Conservation (phyloP, 2,113 vertebrate genomes). For the Nematolebias whitei region DNA sequence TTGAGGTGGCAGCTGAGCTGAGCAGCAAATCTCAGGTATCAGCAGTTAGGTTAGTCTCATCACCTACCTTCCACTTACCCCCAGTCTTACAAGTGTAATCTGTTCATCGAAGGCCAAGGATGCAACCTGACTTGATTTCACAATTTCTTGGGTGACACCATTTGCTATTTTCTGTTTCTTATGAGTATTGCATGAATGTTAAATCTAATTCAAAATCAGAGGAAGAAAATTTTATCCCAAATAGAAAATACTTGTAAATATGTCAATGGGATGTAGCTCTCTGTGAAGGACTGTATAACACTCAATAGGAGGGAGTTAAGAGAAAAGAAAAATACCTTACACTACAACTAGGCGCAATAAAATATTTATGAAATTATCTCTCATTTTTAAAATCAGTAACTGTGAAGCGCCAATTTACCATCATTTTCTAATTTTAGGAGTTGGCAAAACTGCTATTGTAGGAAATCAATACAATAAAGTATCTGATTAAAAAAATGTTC, state of each 20-base stretch:
- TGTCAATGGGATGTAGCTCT: slow-evolving; percentile 1
- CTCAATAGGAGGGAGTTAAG: slow-evolving; percentile 39
- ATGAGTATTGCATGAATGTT: slow-evolving; percentile 14
- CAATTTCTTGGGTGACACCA: slow-evolving; percentile 80
- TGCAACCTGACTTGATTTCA: slow-evolving; percentile 85
- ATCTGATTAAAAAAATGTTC: too few species aligned
- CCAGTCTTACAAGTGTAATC: slow-evolving; percentile 70
- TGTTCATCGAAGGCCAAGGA: slow-evolving; percentile 77
- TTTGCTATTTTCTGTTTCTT: slow-evolving; percentile 61
- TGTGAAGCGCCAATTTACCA: slow-evolving; percentile 1
- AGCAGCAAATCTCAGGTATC: slow-evolving; percentile 52
- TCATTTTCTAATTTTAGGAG: slow-evolving; percentile 20
- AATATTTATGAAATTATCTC: slow-evolving; percentile 22
- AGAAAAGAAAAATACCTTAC: slow-evolving; percentile 34
- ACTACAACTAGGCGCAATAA: slow-evolving; percentile 4
- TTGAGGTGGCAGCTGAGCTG: slow-evolving; percentile 30
- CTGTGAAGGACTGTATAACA: slow-evolving; percentile 27
- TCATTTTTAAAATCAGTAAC: background rate
- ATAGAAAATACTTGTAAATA: slow-evolving; percentile 9
- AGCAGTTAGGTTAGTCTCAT: slow-evolving; percentile 64
- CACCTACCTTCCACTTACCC: slow-evolving; percentile 78
- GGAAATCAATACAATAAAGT: too few species aligned
- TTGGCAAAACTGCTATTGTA: slow-evolving; percentile 8
- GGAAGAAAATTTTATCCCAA: slow-evolving; percentile 10
- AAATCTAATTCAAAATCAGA: slow-evolving; percentile 14